phyloP scores from a whole-genome alignment of 92 coral and sea anemone species.

The Virgularia gustaviana region DNA sequence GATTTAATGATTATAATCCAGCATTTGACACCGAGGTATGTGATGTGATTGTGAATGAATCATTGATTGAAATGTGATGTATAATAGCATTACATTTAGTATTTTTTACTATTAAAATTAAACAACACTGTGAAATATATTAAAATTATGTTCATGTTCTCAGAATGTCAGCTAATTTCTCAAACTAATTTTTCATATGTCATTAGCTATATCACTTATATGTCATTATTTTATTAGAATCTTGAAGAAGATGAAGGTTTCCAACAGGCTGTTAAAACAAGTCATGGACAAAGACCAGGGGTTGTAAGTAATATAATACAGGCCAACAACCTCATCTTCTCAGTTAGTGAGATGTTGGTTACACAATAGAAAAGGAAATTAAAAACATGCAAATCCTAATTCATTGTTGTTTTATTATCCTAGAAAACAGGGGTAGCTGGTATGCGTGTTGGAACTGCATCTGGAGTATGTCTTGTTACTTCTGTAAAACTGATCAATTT shows the following conservation, averaged over 20 bases:
- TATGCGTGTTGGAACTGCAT: conserved; percentile 61
- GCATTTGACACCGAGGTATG: conserved; percentile 98
- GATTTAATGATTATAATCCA: conserved; percentile 92
- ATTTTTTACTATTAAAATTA: too few relatives aligned
- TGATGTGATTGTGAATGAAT: background rate
- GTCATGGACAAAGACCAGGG: conserved; percentile 99
- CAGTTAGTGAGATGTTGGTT: background rate
- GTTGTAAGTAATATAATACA: conserved; percentile 57
- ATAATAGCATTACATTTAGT: too few relatives aligned
- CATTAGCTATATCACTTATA: background rate
- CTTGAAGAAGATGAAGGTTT: conserved; percentile 98
- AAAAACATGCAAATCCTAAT: background rate
- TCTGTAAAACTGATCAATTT: background rate
- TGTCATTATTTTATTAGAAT: conserved; percentile 50
- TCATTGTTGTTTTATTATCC: background rate
- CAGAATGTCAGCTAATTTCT: too few relatives aligned
- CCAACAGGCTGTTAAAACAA: conserved; percentile 93
- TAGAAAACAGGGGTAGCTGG: conserved; percentile 79
- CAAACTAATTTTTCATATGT: background rate
- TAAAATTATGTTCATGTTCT: too few relatives aligned
- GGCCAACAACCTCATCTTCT: background rate
- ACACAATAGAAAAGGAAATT: background rate
- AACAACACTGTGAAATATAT: too few relatives aligned
- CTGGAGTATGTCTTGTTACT: conserved; percentile 61
- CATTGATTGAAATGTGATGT: too few relatives aligned